Evolutionary conservation across 1,140 invertebrate species (phyloP), one percentile per base, ranked within the genome.

Genomic region (Trachymyrmex cornetzi): DNA sequence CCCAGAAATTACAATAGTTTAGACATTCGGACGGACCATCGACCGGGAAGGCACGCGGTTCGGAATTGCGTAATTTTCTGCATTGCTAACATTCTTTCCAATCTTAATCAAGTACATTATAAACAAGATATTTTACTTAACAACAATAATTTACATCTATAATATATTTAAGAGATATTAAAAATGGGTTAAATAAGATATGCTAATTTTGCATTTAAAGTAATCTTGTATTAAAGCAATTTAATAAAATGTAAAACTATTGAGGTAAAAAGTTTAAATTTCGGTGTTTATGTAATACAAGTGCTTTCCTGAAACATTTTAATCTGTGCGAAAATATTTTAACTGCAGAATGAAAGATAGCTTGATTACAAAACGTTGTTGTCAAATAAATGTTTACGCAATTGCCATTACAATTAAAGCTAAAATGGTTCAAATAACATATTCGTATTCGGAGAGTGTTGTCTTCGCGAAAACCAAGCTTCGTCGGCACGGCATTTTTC

Each of bases 1-100:
- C 59, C 80, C 69, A 85, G 91, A 91, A 89, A 93, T 92, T 89
- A 69, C 66, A 69, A 69, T 69, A 84, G 84, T 86, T 89, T 74
- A 44, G 53, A 30, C 48, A 71, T 90, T 86, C 50, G 4, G 38
- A 85, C 85, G 87, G 89, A 87, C 87, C 87, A 59, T 81, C 34
- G 22, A 55, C 61, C 50, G 16, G 53, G 59, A 80, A 86, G 38
- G 59, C 57, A 59, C 82, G 30, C 80, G 11, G n/a, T 7, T 61
- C 22, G 53, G 38, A 50, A 50, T 63, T 27, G 55, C 12, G 6
- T 22, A 44, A 12, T 6, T 74, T 85, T 59, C 84, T 57, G 38
- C 9, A 30, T 50, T 59, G 9, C 34, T 24, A 30, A 66, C 44
- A 75, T 24, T 24, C 19, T 30, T 16, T 50, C 30, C 6, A 16